Evolutionary conservation across 2,888 invertebrate species (phyloP).

Genomic region (Ferdinandea cuprea): DNA sequence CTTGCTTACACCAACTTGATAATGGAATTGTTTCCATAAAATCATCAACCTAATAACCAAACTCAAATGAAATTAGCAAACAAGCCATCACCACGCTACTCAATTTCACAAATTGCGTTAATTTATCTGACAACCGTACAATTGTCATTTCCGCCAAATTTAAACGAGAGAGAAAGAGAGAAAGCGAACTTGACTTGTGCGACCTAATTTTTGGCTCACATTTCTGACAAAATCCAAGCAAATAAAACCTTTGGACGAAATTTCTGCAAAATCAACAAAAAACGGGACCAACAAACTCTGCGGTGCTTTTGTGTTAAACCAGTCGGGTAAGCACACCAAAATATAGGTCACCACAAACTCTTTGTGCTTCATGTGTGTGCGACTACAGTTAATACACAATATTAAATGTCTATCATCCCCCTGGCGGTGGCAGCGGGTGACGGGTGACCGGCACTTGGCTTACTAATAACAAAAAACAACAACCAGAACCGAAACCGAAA

Average conservation of each 20-base stretch:
- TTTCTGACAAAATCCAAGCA: background rate
- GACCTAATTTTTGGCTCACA: slow-evolving; percentile 6
- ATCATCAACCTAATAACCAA: background rate
- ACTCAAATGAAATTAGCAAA: background rate
- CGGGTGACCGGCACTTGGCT: too few relatives aligned
- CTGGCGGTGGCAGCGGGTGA: too few relatives aligned
- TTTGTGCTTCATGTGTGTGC: too few relatives aligned
- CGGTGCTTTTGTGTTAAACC: slow-evolving; percentile 23
- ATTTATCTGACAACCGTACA: slow-evolving; percentile 9
- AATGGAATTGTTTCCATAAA: background rate
- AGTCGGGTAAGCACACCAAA: slow-evolving; percentile 33
- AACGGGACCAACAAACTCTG: slow-evolving; percentile 43
- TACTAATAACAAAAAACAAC: slow-evolving; percentile 22
- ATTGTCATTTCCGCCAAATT: slow-evolving; percentile 8
- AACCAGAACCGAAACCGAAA: slow-evolving; percentile 39
- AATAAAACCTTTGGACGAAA: background rate
- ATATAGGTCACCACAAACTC: slow-evolving; percentile 45
- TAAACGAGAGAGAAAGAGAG: background rate
- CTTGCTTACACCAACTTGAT: background rate
- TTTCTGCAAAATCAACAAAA: slow-evolving; percentile 3
- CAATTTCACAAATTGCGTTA: background rate
- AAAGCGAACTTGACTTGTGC: too few relatives aligned
- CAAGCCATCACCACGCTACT: background rate
- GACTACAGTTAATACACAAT: background rate
- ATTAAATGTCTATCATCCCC: background rate